Percentiles rank a stretch among this genome's conserved stretches.
Evolutionary conservation across 1,140 invertebrate genomes (phyloP).

Genomic region (Lasioglossum albipes): DNA sequence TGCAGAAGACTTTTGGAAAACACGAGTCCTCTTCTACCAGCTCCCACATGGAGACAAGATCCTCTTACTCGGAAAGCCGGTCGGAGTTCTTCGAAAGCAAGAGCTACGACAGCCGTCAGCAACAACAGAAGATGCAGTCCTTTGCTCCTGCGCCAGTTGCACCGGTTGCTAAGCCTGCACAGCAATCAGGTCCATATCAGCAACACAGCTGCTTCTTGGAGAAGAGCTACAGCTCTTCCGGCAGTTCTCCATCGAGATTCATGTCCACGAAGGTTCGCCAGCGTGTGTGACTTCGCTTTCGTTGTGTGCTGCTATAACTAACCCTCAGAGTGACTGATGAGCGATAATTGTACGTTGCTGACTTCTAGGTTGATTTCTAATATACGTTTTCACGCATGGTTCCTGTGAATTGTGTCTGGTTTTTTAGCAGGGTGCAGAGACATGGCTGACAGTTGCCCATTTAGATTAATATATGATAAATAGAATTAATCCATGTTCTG

Average conservation of each 20-base stretch:
- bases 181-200: conserved; percentile 4
- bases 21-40: conserved; percentile 69
- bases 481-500: not conserved
- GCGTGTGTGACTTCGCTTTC: conserved; percentile 49
- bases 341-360: not conserved
- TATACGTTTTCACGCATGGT: not conserved
- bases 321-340: too few relatives aligned
- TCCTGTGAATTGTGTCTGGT: not conserved
- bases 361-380: not conserved
- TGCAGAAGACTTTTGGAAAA: conserved; percentile 68
- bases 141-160: not conserved
- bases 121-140: conserved; percentile 62
- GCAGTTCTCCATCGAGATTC: conserved; percentile 50
- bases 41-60: conserved; percentile 68
- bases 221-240: conserved; percentile 65
- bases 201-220: conserved; percentile 73
- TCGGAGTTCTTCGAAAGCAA: conserved; percentile 72
- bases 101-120: conserved; percentile 66
- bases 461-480: not conserved
- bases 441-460: not conserved
- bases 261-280: conserved; percentile 74
- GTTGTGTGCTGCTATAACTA: not conserved
- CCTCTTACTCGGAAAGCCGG: conserved; percentile 70
- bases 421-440: not conserved
- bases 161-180: not conserved